Evolutionary conservation across 2,888 invertebrate species (phyloP), one percentile per base, ranked within the genome.

Genomic region (Drosophila kokeensis): DNA sequence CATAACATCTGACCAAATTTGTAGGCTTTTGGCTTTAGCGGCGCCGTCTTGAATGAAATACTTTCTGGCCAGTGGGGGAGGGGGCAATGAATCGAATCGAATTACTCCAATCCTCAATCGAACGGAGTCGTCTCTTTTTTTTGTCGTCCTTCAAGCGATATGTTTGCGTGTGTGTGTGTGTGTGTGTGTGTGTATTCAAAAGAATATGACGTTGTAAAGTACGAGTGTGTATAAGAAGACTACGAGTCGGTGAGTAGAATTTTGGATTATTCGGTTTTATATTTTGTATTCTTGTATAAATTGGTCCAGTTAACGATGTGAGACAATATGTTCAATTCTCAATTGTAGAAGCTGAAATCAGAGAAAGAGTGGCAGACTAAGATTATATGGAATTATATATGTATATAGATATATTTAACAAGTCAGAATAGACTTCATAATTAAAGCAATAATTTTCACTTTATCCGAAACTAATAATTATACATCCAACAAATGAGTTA

Each of bases 1-100:
- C 93, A 93, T 92, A 92, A 92, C 93, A 93, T 93, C 91, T 91
- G 92, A 77, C 87, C 87, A 86, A 91, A 87, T 85, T 90, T 90
- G 70, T 79, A 82, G 69, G 90, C 83, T 71, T 88, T 76, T 48
- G 87, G 84, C 65, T 84, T 84, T 66, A 84, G 84, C 55, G 89
- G 82, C 79, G 89, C 83, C 90, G 89, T 88, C 69, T 81, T 88
- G 87, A 68, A 76, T 72, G 63, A 10, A 32, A 69, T 62, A 29
- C 53, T 52, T 36, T 50, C 55, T 38, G 29, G 30, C 48, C 54
- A 59, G 58, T 54, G 53, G 67, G 64, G 29, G n/a, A n/a, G 29
- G 54, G 64, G 32, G 21, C 29, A 24, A 27, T 45, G 59, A 57
- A 42, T 49, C 34, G 61, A 45, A 32, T 27, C 34, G 61, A 45